These are phyloP conservation scores for Drosophila koepferae DNA, from an alignment of 2,888 invertebrate genomes.

Conservation along the genomic window DNA sequence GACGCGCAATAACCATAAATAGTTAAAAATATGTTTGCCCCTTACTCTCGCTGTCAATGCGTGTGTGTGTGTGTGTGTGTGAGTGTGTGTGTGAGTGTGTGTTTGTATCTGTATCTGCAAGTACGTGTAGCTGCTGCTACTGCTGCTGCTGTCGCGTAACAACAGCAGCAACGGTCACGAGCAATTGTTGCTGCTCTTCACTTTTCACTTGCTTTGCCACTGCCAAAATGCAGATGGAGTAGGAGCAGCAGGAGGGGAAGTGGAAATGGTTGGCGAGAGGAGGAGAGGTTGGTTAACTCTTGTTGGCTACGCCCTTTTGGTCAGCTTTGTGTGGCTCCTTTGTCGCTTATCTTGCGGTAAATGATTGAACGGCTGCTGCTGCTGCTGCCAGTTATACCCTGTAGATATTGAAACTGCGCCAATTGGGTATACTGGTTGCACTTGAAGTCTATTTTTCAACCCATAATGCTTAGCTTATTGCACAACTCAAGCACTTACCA, in stretches of 20 bases:
- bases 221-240: slow-evolving; percentile 10
- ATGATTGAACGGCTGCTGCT: slow-evolving; percentile 59
- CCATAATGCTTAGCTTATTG: background rate
- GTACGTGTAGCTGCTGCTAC: slow-evolving; percentile 19
- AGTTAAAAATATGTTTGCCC: slow-evolving; percentile 46
- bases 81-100: slow-evolving; percentile 4
- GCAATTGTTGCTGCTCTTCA: slow-evolving; percentile 11
- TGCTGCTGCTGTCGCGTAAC: slow-evolving; percentile 16
- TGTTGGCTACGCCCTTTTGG: slow-evolving; percentile 17
- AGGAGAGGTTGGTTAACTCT: background rate
- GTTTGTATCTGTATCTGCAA: slow-evolving; percentile 22
- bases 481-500: background rate
- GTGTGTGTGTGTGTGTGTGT: slow-evolving; percentile 7
- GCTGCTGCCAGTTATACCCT: slow-evolving; percentile 20
- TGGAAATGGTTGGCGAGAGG: background rate
- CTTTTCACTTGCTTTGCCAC: slow-evolving; percentile 11
- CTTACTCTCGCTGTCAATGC: background rate
- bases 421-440: background rate
- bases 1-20: slow-evolving; percentile 61
- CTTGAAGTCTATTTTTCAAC: background rate
- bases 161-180: slow-evolving; percentile 4
- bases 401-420: background rate
- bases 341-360: slow-evolving; percentile 44
- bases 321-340: slow-evolving; percentile 39
- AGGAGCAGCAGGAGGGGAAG: background rate